Conservation (phyloP, 2,797 vertebrate genomes). For the Bradypodion pumilum region DNA sequence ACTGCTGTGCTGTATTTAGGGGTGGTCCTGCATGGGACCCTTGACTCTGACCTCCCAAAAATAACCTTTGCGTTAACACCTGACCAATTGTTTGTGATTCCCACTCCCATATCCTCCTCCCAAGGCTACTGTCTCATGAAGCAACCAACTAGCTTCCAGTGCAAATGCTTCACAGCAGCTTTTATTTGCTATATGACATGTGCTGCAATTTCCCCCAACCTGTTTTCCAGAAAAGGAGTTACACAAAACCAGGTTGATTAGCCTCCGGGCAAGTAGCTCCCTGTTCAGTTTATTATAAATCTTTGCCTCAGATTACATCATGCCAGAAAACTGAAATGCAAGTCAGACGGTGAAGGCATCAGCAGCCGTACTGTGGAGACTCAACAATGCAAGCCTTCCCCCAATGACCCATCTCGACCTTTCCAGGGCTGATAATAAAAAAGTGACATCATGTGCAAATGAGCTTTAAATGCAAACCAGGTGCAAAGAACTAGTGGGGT, state of each 20-base stretch:
- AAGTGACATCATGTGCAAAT: slow-evolving; percentile 79
- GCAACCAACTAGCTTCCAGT: slow-evolving; percentile 17
- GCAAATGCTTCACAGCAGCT: slow-evolving; percentile 21
- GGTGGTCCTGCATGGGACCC: background rate
- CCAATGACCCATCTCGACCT: slow-evolving; percentile 74
- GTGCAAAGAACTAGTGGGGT: slow-evolving; percentile 69
- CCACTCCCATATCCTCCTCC: background rate
- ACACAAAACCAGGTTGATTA: slow-evolving; percentile 49
- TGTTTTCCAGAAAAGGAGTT: slow-evolving; percentile 64
- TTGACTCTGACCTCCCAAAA: too few relatives aligned
- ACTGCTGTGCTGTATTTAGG: too few relatives aligned
- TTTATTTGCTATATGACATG: slow-evolving; percentile 55
- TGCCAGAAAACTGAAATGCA: slow-evolving; percentile 68
- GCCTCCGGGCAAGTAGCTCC: slow-evolving; percentile 55
- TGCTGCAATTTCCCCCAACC: slow-evolving; percentile 64
- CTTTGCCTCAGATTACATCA: slow-evolving; percentile 65
- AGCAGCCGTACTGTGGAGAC: slow-evolving; percentile 69
- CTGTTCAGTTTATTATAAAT: slow-evolving; percentile 48
- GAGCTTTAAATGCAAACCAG: slow-evolving; percentile 79
- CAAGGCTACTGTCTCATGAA: slow-evolving; percentile 21
- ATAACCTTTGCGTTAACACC: too few relatives aligned
- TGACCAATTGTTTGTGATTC: background rate
- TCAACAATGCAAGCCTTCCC: slow-evolving; percentile 72
- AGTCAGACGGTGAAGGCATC: slow-evolving; percentile 75
- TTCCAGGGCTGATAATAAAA: slow-evolving; percentile 73